Base-by-base conservation (phyloP, 1,140 invertebrate species). In the Lordiphosa collinella region DNA sequence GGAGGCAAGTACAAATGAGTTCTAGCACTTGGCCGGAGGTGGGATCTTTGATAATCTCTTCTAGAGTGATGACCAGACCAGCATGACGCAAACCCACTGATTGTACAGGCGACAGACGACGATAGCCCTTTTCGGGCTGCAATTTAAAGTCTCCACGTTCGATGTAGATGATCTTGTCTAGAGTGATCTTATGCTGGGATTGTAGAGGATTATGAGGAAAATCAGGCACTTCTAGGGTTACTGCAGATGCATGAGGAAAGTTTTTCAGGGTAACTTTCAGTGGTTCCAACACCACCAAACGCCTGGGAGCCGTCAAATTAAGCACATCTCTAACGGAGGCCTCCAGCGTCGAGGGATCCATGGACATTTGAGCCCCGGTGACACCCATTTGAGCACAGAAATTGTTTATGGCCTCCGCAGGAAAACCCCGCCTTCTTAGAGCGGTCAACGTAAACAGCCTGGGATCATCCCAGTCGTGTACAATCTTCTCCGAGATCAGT, bases 381-480 rank as follows among this genome's bases (percentile, higher is more conserved):
- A 99, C 93, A 29, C 99, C 98, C 86, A 99, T 94, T 73, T 93
- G 92, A 9, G 96, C 97, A 90, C 97, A 99, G 90, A 99, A 99
- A 78, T 95, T 94, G 89, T 99, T 99, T 35, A 99, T 95, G 0
- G 98, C 97, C 79, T 97, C 94, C 2, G 97, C 71, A 1, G 98
- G 98, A 85, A 97, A 98, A 5, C 99, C 99, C 67, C 98, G 97
- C 41, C 99, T 92, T 35, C 96, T 91, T 35, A 99, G 90, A 3
- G 98, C 98, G 36, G 97, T 96, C 57, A 99, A 90, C 0, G 99
- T 99, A 88, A 97, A 99, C 13, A 99, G 90, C 58, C 94, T 92
- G 4, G 98, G 98, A 91, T 99, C 98, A 90, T 99, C 98, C 98
- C 98, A 99, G 90, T 99, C 96, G 89, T 93, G 93, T 0, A 99